Percentiles rank a stretch among this genome's conserved stretches.
Evolutionary conservation across 2,113 vertebrate species (phyloP).

Genomic region (Piaya cayana): DNA sequence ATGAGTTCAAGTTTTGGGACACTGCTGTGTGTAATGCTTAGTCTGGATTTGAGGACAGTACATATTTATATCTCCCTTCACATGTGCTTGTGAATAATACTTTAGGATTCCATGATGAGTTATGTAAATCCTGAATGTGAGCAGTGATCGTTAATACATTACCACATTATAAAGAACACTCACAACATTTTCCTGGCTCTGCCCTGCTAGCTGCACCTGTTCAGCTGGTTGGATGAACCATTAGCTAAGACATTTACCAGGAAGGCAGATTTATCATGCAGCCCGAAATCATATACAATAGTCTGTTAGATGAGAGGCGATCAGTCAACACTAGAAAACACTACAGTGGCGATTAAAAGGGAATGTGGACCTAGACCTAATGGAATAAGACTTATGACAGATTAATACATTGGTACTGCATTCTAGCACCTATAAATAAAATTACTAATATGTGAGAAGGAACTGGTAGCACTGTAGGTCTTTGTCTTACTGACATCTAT

Average conservation of each 20-base stretch:
- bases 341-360: background rate
- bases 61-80: background rate
- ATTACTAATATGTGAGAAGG: background rate
- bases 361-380: background rate
- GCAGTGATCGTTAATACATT: background rate
- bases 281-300: background rate
- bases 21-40: background rate
- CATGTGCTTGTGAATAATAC: background rate
- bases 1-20: constrained; percentile 14
- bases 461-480: background rate
- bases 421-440: background rate
- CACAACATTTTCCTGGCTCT: background rate
- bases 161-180: background rate
- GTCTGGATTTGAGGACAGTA: background rate
- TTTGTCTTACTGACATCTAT: background rate
- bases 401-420: background rate
- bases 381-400: background rate
- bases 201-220: background rate
- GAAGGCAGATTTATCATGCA: background rate
- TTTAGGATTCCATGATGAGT: background rate
- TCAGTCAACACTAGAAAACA: background rate
- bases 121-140: background rate
- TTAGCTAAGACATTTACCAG: background rate
- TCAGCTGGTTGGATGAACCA: background rate
- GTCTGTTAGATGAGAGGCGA: background rate